These are phyloP conservation scores for Parapristionchus giblindavisi DNA, from an alignment of 2,888 invertebrate species.

Conservation along the genomic window DNA sequence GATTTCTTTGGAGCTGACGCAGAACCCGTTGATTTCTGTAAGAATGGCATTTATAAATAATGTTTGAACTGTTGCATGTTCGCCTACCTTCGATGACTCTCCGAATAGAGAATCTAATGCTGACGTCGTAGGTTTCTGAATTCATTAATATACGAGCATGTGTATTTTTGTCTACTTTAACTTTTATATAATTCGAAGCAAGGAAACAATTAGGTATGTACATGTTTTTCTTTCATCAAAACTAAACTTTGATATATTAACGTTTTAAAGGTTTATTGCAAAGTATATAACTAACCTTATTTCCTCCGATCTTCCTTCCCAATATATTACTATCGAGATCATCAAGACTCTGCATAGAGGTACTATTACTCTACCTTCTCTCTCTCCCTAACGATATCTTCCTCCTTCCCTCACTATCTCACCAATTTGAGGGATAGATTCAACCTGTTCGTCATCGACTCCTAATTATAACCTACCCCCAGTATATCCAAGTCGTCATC, in stretches of 20 bases:
- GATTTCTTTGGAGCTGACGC: not conserved
- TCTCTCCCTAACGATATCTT: constrained; percentile 3
- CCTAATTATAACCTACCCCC: constrained; percentile 19
- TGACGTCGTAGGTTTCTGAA: too few relatives aligned
- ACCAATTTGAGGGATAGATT: not conserved
- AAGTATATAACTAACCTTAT: not conserved
- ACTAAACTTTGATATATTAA: too few relatives aligned
- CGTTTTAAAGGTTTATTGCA: too few relatives aligned
- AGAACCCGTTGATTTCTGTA: constrained; percentile 13
- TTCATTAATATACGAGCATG: too few relatives aligned
- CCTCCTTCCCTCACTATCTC: constrained; percentile 12
- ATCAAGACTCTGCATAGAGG: constrained; percentile 29
- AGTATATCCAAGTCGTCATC: constrained; percentile 34
- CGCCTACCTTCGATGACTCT: not conserved
- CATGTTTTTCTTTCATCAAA: too few relatives aligned
- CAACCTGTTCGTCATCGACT: constrained; percentile 8
- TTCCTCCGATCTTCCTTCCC: constrained; percentile 9
- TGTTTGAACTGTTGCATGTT: too few relatives aligned
- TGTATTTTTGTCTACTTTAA: too few relatives aligned
- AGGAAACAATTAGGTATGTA: too few relatives aligned
- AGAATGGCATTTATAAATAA: too few relatives aligned
- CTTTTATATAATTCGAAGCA: too few relatives aligned
- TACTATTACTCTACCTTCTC: constrained; percentile 1
- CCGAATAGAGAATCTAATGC: not conserved
- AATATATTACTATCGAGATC: constrained; percentile 24